Evolutionary conservation across 2,888 invertebrate species (phyloP), one percentile per base, ranked within the genome.

Genomic region (Synanthedon andrenaeformis): DNA sequence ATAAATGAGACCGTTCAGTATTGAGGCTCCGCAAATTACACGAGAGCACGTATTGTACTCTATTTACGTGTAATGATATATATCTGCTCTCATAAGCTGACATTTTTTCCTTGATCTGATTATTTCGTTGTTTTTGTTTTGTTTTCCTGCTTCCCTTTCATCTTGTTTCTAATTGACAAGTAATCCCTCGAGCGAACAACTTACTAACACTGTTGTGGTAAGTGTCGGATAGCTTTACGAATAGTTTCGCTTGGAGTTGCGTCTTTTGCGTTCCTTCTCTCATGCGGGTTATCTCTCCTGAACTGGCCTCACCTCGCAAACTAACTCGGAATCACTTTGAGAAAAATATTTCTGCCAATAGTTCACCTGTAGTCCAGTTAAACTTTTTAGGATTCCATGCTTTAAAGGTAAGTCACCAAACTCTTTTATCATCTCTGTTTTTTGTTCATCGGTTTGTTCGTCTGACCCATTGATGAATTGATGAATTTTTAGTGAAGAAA

Each of bases 221-320:
- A 54, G 54, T 54, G 64, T 66, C 59, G 59, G 64, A 70, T 63
- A 61, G 62, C 65, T 68, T 68, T 54, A 54, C 54, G 60, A 62
- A 67, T 69, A 70, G 67, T 68, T 63, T 56, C 55, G 55, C 58
- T 51, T 56, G 59, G 58, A 71, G 59, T 66, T 70, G 58, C 41
- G 53, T 56, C 54, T 60, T 60, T 59, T 62, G 55, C 53, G 57
- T 57, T 58, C 56, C 56, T 59, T 58, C 49, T 17, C n/a, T 4
- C 50, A 59, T 61, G 58, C 54, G 60, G 56, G 60, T 56, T 57
- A 59, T 62, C 60, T 53, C 54, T 51, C 35, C 49, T n/a, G 28
- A 50, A 57, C 57, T 57, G 55, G 52, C 53, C 50, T 49, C 53
- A 49, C 55, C 52, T 55, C 58, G 52, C 54, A 52, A 58, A 58